Percentiles rank a stretch among this genome's conserved stretches.
Conservation (phyloP, 2,797 vertebrate species). For the Acrossocheilus fasciatus region DNA sequence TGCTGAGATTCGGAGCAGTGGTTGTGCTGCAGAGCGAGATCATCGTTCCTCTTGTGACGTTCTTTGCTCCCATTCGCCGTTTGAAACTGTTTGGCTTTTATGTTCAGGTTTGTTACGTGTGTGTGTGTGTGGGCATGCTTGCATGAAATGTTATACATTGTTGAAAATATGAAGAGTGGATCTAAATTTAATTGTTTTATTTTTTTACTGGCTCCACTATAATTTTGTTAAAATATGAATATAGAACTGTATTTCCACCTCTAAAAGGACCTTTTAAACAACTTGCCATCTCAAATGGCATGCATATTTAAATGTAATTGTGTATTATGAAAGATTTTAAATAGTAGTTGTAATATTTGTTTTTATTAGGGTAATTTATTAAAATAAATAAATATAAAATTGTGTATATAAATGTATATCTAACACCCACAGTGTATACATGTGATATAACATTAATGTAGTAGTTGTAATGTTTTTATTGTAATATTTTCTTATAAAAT, state of each 20-base stretch:
- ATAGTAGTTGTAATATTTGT: not conserved
- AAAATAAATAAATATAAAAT: not conserved
- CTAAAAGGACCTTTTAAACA: not conserved
- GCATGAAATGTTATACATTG: not conserved
- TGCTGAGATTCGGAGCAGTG: slow-evolving; percentile 83
- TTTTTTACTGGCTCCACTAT: not conserved
- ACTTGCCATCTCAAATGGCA: not conserved
- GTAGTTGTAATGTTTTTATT: too few relatives aligned
- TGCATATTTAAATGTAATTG: not conserved
- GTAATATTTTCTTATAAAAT: too few relatives aligned
- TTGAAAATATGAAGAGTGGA: not conserved
- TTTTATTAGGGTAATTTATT: not conserved
- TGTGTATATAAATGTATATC: too few relatives aligned
- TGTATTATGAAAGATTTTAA: not conserved
- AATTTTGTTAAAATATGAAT: not conserved
- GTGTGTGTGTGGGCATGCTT: not conserved
- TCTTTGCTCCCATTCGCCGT: slow-evolving; percentile 80
- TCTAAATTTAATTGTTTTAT: not conserved
- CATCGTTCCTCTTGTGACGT: slow-evolving; percentile 75
- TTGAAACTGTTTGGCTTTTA: slow-evolving; percentile 82
- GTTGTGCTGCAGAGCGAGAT: slow-evolving; percentile 79
- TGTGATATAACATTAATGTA: too few relatives aligned
- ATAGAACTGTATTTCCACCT: not conserved
- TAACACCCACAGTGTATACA: too few relatives aligned
- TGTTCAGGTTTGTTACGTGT: slow-evolving; percentile 75